Percentiles rank a stretch among this genome's conserved stretches.
Conservation (phyloP, 1,140 invertebrate species). For the Meloidogyne floridensis region DNA sequence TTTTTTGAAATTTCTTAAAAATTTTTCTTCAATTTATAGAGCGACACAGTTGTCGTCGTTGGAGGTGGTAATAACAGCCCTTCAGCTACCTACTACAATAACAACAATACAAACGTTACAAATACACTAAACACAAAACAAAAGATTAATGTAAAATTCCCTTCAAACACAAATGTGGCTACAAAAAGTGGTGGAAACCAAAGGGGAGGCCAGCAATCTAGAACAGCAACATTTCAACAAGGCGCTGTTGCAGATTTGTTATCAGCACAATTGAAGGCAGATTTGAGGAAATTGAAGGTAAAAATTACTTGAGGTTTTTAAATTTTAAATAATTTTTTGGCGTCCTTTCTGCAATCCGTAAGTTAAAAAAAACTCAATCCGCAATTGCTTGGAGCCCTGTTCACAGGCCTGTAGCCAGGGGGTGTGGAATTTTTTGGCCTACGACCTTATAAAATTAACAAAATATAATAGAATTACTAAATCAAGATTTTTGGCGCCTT, state of each 20-base stretch:
- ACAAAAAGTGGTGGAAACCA: background rate
- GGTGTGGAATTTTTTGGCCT: too few relatives aligned
- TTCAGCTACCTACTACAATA: background rate
- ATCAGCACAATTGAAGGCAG: slow-evolving; percentile 34
- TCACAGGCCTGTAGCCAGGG: too few relatives aligned
- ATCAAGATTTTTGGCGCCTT: too few relatives aligned
- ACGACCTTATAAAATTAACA: too few relatives aligned
- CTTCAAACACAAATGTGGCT: too few relatives aligned
- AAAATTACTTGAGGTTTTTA: background rate
- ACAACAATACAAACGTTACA: background rate
- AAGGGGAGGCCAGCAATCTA: background rate
- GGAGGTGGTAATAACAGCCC: background rate
- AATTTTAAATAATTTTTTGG: background rate
- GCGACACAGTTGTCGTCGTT: background rate
- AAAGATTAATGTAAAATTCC: background rate
- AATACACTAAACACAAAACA: background rate
- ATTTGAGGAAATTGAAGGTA: slow-evolving; percentile 70
- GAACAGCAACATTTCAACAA: background rate
- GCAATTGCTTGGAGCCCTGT: too few relatives aligned
- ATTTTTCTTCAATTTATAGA: background rate
- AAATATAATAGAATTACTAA: too few relatives aligned
- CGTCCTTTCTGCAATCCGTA: too few relatives aligned
- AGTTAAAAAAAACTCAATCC: too few relatives aligned
- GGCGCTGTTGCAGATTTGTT: slow-evolving; percentile 29
- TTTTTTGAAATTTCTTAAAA: too few relatives aligned